Evolutionary conservation across 2,113 vertebrate genomes (phyloP).

Genomic region (Bubo blakistoni): DNA sequence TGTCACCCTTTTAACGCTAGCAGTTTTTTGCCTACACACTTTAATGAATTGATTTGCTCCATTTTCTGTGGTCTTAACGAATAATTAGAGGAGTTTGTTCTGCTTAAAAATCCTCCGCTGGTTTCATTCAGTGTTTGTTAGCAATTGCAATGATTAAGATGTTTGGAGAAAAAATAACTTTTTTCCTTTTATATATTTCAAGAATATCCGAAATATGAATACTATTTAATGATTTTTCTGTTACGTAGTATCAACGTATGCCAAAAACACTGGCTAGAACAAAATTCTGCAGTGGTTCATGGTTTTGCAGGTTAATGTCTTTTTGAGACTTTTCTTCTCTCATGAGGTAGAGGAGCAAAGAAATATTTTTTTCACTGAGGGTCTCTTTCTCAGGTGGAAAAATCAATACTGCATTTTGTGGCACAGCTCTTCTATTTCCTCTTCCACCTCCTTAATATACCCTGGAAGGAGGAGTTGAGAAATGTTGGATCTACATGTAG

Average conservation of each 20-base stretch:
- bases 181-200: not conserved
- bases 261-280: not conserved
- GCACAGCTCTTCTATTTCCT: constrained; percentile 47
- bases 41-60: not conserved
- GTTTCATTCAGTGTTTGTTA: not conserved
- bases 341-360: constrained; percentile 79
- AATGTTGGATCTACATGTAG: constrained; percentile 77
- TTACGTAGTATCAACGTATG: fast-evolving
- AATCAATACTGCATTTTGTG: constrained; percentile 77
- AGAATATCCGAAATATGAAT: not conserved
- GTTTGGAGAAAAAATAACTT: not conserved
- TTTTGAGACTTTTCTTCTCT: constrained; percentile 63
- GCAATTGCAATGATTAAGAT: not conserved
- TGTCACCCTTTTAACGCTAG: not conserved
- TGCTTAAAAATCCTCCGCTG: not conserved
- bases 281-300: not conserved
- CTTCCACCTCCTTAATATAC: constrained; percentile 33
- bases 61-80: not conserved
- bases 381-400: constrained; percentile 79
- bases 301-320: constrained; percentile 63
- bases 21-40: not conserved
- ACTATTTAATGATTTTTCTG: not conserved
- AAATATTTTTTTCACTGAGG: constrained; percentile 81
- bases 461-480: constrained; percentile 61
- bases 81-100: not conserved